Conservation (phyloP, 2,797 vertebrate species). For the Sus cebifrons region DNA sequence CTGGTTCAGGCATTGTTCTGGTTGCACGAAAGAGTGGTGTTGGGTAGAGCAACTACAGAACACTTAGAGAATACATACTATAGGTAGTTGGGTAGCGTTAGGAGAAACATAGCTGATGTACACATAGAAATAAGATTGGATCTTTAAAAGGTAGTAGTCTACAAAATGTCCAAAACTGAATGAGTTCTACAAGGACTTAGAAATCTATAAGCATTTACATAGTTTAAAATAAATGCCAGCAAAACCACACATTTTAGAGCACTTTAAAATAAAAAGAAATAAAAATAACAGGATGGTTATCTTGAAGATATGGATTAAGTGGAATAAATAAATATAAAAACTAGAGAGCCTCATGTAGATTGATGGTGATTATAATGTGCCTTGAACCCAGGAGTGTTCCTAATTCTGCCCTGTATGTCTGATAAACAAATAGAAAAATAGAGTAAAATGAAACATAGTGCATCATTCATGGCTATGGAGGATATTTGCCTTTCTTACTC, state of each 20-base stretch:
- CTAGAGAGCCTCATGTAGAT: background rate
- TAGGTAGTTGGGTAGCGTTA: background rate
- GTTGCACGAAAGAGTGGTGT: background rate
- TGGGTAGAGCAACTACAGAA: background rate
- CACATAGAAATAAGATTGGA: background rate
- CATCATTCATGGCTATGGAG: background rate
- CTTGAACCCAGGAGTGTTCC: background rate
- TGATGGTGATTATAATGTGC: background rate
- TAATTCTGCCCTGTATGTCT: background rate
- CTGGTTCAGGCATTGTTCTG: background rate
- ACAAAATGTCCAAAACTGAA: background rate
- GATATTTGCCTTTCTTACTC: background rate
- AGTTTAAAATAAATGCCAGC: slow-evolving; percentile 47
- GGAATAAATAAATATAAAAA: slow-evolving; percentile 20
- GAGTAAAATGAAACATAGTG: background rate
- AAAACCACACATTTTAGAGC: slow-evolving; percentile 8
- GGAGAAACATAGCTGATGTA: background rate
- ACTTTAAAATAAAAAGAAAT: slow-evolving; percentile 18
- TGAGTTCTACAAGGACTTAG: background rate
- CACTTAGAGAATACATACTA: background rate
- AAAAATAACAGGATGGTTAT: background rate
- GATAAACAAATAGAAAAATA: background rate
- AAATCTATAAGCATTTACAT: background rate
- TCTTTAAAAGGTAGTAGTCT: background rate
- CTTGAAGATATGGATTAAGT: background rate